A percentile compares a stretch with the other conserved stretches of the same genome.
These are phyloP conservation scores for Mesorhabditis spiculigera DNA, from an alignment of 2,888 invertebrate genomes.

Conservation along the genomic window DNA sequence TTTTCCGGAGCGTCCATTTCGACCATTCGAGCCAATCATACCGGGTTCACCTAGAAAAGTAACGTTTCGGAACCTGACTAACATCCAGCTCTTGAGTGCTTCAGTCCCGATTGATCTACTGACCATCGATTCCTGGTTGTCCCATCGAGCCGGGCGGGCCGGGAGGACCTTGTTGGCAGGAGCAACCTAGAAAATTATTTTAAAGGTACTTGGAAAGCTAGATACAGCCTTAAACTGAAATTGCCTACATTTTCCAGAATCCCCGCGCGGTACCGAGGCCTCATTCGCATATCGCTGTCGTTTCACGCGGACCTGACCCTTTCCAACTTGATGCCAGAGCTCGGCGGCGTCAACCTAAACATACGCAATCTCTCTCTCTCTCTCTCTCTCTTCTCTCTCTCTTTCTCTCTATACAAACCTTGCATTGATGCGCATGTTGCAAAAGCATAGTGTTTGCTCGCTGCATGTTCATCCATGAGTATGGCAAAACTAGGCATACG, in stretches of 20 bases:
- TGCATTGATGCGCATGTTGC: slow-evolving; percentile 32
- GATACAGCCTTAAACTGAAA: slow-evolving; percentile 1
- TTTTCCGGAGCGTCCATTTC: slow-evolving; percentile 33
- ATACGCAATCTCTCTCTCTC: background rate
- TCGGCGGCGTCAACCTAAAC: background rate
- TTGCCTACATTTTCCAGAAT: slow-evolving; percentile 18
- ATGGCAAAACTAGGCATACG: slow-evolving; percentile 29
- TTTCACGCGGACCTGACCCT: background rate
- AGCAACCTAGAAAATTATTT: slow-evolving; percentile 23
- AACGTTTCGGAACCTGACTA: background rate
- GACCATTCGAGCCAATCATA: slow-evolving; percentile 36
- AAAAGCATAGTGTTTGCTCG: slow-evolving; percentile 32
- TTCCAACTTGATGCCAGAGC: background rate
- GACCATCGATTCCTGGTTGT: slow-evolving; percentile 25
- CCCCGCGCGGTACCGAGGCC: slow-evolving; percentile 11
- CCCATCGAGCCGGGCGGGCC: slow-evolving; percentile 35
- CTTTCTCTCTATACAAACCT: slow-evolving; percentile 18
- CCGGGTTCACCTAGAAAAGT: slow-evolving; percentile 23
- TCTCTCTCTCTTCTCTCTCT: background rate
- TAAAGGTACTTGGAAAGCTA: background rate
- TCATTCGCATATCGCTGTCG: slow-evolving; percentile 14
- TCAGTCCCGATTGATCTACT: slow-evolving; percentile 1
- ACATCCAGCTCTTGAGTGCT: too few relatives aligned
- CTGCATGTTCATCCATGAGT: slow-evolving; percentile 37
- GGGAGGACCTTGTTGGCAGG: slow-evolving; percentile 42